Base-by-base conservation (phyloP, 1,140 invertebrate species). In the Mizuhopecten yessoensis region DNA sequence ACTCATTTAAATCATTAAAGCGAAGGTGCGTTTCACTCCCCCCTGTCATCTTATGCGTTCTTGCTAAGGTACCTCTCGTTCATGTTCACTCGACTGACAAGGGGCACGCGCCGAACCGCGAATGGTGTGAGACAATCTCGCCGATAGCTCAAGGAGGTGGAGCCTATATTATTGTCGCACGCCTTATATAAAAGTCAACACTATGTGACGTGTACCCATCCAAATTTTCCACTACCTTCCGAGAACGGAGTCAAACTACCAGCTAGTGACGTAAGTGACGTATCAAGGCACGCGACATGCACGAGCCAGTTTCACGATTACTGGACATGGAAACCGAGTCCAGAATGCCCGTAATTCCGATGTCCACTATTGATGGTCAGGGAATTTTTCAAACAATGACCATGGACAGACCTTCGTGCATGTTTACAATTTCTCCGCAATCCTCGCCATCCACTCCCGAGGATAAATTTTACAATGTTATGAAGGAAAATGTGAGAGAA, bases 401-500 rank as follows among this genome's bases (percentile, higher is more conserved):
- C 34, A 91, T 87, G 86, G 92, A 92, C 34, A 89, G 91, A 86
- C 90, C 94, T 13, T 93, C 94, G 11, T 94, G 94, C 29, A 94
- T 93, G 92, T 94, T 87, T 39, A 57, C 90, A 34, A 87, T 89
- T 39, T 93, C 92, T 34, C 86, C 94, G 88, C 57, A 90, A 57
- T 90, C 92, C 10, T 88, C 92, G 7, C 89, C 89, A 7, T 75
- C 90, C 29, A 87, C 87, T 17, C 91, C 91, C 9, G 34, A 92
- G 34, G 36, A 45, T 5, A 93, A 93, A 87, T 39, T 93, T 57
- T 94, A 91, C 89, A 89, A 91, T 87, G 89, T 92, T 33, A 87
- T 92, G 36, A 94, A 94, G 90, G 93, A 94, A 90, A 93, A 93
- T 88, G 87, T 90, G 3, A 87, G 91, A 33, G 90, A 91, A 29